Conservation (phyloP, 1,140 invertebrate genomes). For the Drosophila lowei region DNA sequence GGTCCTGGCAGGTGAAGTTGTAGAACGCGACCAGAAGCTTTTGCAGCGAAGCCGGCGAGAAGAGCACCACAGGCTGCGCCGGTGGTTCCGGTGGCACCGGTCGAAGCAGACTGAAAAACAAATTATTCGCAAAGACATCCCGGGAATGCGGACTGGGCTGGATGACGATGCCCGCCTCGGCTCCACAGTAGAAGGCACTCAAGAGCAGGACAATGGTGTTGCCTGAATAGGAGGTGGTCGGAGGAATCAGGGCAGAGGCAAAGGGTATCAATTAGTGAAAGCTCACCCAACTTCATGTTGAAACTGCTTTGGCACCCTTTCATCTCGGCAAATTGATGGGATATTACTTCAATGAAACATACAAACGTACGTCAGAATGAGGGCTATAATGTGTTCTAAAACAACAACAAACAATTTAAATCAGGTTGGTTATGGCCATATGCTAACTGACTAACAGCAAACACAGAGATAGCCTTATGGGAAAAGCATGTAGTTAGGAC, state of each 20-base stretch:
- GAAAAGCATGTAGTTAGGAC: too few species aligned
- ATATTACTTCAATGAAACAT: too few species aligned
- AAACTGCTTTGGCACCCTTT: not conserved
- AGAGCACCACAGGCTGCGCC: not conserved
- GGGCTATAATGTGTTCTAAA: too few species aligned
- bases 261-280: not conserved
- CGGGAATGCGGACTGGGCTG: not conserved
- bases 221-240: not conserved
- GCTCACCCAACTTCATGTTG: not conserved
- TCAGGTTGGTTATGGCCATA: too few species aligned
- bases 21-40: slow-evolving; percentile 9
- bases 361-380: too few species aligned
- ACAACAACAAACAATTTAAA: too few species aligned
- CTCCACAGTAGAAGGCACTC: not conserved
- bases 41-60: slow-evolving; percentile 13
- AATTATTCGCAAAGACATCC: slow-evolving; percentile 4
- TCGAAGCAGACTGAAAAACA: not conserved
- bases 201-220: not conserved
- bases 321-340: too few species aligned
- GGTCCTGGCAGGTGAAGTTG: slow-evolving; percentile 1
- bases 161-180: not conserved
- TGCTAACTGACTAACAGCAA: too few species aligned
- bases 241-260: too few species aligned
- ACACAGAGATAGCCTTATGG: too few species aligned
- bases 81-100: not conserved